A percentile compares a stretch with the other conserved stretches of the same genome.
phyloP scores from a whole-genome alignment of 53 echinoderm and acorn worm species.

The Astropecten irregularis region DNA sequence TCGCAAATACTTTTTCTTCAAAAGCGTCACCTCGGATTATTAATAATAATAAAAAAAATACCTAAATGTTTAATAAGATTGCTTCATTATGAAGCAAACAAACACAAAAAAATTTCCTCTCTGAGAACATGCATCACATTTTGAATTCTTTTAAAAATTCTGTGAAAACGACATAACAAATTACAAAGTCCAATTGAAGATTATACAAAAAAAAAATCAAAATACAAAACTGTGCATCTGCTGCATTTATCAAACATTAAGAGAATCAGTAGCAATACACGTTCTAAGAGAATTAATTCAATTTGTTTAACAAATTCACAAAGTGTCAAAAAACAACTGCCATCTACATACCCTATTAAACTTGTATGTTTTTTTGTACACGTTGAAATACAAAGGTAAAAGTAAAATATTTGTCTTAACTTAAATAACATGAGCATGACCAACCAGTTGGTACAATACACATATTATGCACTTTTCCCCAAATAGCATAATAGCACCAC shows the following conservation, averaged over 20 bases:
- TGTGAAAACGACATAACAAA: too few relatives aligned
- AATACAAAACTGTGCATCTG: not conserved
- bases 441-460: conserved; percentile 28
- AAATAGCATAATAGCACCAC: conserved; percentile 42
- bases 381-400: conserved; percentile 9
- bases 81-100: conserved; percentile 18
- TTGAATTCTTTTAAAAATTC: not conserved
- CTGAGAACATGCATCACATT: conserved; percentile 26
- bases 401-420: not conserved
- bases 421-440: conserved; percentile 18
- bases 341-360: not conserved
- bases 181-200: not conserved
- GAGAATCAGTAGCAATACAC: not conserved
- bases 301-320: not conserved
- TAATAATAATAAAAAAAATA: not conserved
- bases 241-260: not conserved
- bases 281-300: not conserved
- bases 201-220: not conserved
- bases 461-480: not conserved
- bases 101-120: too few relatives aligned
- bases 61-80: not conserved
- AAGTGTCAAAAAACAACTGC: conserved; percentile 5
- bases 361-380: conserved; percentile 5
- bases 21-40: too few relatives aligned
- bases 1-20: too few relatives aligned